phyloP scores from a whole-genome alignment of 2,113 vertebrate genomes.

The Meleagris gallopavo region DNA sequence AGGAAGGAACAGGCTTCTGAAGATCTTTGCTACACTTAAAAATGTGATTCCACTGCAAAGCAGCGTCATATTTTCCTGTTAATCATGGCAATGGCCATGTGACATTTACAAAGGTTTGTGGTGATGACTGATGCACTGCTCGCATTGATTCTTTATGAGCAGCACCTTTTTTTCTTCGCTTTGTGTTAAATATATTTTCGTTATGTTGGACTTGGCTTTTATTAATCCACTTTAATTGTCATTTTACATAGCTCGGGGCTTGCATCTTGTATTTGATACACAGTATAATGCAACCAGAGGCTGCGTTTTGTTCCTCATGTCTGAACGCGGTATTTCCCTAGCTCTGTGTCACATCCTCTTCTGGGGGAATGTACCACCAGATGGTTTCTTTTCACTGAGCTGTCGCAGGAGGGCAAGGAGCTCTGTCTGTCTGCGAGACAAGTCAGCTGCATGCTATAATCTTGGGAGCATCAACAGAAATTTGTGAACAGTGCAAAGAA shows the following conservation, averaged over 20 bases:
- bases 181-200: neutral
- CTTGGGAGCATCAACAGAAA: neutral
- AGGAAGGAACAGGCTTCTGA: neutral
- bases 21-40: neutral
- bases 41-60: neutral
- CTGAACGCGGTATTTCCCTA: neutral
- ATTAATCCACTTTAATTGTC: neutral
- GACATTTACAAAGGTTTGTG: neutral
- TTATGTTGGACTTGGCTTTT: neutral
- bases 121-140: neutral
- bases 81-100: neutral
- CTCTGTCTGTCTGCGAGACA: neutral
- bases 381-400: neutral
- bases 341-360: neutral
- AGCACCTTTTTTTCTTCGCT: neutral
- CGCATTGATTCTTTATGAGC: neutral
- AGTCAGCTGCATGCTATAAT: neutral
- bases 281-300: neutral
- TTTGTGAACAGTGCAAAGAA: neutral
- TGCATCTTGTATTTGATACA: neutral
- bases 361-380: neutral
- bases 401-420: neutral
- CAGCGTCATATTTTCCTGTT: neutral
- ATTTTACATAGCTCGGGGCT: neutral
- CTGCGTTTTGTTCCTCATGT: neutral